phyloP scores from a whole-genome alignment of 1,140 invertebrate species.

The Zaprionus inermis region DNA sequence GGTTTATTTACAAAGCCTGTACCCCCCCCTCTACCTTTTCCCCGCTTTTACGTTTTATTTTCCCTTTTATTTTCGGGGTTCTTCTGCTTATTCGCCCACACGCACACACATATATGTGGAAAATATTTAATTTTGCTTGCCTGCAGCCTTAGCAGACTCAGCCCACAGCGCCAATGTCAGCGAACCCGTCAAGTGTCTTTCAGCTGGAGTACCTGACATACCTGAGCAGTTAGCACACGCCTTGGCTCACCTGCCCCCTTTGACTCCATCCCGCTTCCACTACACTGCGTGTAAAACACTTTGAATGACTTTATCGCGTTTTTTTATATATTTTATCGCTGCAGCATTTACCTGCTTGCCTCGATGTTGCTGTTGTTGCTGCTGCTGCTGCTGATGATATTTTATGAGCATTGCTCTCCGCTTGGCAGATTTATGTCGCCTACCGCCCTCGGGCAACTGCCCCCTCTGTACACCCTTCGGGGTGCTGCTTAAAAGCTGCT shows the following conservation, averaged over 20 bases:
- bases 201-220: constrained; percentile 5
- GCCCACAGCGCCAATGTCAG: constrained; percentile 15
- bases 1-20: not conserved
- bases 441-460: constrained; percentile 12
- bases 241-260: not conserved
- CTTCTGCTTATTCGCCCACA: not conserved
- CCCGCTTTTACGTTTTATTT: not conserved
- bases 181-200: constrained; percentile 45
- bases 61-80: not conserved
- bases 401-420: constrained; percentile 65
- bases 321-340: constrained; percentile 63
- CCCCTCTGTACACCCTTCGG: not conserved
- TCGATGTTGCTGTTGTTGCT: constrained; percentile 16
- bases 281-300: constrained; percentile 57
- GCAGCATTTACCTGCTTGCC: constrained; percentile 64
- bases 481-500: constrained; percentile 63
- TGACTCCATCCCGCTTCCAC: too few species aligned
- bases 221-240: constrained; percentile 7
- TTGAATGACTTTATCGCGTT: constrained; percentile 75
- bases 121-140: constrained; percentile 57
- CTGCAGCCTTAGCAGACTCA: not conserved
- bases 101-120: constrained; percentile 44
- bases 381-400: constrained; percentile 50
- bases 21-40: too few species aligned
- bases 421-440: constrained; percentile 69